A percentile compares a stretch with the other conserved stretches of the same genome.
Conservation (phyloP, 2,888 invertebrate genomes). For the Cheilosia grossa region DNA sequence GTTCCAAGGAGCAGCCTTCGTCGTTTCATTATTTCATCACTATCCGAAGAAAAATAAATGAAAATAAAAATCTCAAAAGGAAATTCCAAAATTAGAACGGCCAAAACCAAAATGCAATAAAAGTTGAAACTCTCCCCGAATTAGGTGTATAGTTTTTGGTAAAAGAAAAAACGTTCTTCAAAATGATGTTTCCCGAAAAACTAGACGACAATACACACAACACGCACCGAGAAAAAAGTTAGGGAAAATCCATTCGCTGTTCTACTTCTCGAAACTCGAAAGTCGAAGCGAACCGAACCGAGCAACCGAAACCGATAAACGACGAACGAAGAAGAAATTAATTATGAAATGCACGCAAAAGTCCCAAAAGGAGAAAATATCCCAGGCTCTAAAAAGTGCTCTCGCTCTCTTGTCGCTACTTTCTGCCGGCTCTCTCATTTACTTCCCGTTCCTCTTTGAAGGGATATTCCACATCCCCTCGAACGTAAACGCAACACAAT, state of each 20-base stretch:
- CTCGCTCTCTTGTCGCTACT: neutral
- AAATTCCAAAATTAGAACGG: conserved; percentile 45
- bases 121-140: conserved; percentile 1
- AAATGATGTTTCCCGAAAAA: conserved; percentile 39
- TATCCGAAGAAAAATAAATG: conserved; percentile 2
- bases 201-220: conserved; percentile 37
- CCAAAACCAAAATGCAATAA: conserved; percentile 12
- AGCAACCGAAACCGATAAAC: conserved; percentile 38
- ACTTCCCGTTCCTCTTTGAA: conserved; percentile 18
- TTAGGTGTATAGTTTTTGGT: conserved; percentile 2
- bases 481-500: neutral
- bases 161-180: conserved; percentile 28
- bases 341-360: conserved; percentile 51
- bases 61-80: neutral
- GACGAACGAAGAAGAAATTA: conserved; percentile 35
- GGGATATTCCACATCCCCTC: conserved; percentile 45
- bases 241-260: conserved; percentile 64
- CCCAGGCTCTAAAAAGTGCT: neutral
- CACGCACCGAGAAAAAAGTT: conserved; percentile 55
- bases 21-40: conserved; percentile 59
- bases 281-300: neutral
- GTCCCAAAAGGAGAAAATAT: conserved; percentile 22
- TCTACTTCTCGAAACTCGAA: conserved; percentile 48
- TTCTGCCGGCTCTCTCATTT: conserved; percentile 33
- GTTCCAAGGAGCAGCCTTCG: conserved; percentile 30